Evolutionary conservation across 2,113 vertebrate species (phyloP), one percentile per base, ranked within the genome.

Genomic region (Mus pahari): DNA sequence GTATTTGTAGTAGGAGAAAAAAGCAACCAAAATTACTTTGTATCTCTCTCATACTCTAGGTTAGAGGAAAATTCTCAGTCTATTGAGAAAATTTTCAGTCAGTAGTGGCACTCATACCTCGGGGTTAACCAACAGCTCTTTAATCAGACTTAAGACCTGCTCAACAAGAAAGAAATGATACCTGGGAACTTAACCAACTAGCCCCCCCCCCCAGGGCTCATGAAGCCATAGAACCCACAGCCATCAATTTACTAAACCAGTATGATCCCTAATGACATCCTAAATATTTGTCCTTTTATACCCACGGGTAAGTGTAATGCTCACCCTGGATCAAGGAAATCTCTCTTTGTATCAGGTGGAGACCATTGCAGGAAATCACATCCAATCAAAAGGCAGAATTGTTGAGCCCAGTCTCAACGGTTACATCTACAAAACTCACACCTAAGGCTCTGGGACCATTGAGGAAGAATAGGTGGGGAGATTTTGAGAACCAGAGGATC

Each of bases 31-130:
- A 70, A 36, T 24, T 24, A 24, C n/a, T 74, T 42, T 20, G 20
- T 42, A 24, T 62, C 7, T 36, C n/a, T 91, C 50, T 60, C 16
- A 7, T 48, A 45, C 10, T 83, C 78, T 75, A 79, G 75, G 84
- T 73, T 78, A 86, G 86, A 92, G 48, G 78, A 95, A 84, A 84
- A 92, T 68, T 7, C 58, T 89, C 70, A 58, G 45, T 88, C 62
- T 78, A 12, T 33, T 66, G 74, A 96, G 53, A 92, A 68, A 81
- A 81, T 6, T 81, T 66, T n/a, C 75, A 84, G 31, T 88, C 81
- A 45, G 2, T 62, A 28, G 24, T 62, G 58, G 7, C 82, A 64
- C 8, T 64, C 26, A 64, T 31, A 45, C 0, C 14, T 42, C 19
- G 26, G 8, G 24, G 39, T 1, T 5, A 84, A 45, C 58, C 26